These are phyloP conservation scores for Chionoecetes opilio DNA, from an alignment of 1,140 invertebrate genomes.

Conservation along the genomic window DNA sequence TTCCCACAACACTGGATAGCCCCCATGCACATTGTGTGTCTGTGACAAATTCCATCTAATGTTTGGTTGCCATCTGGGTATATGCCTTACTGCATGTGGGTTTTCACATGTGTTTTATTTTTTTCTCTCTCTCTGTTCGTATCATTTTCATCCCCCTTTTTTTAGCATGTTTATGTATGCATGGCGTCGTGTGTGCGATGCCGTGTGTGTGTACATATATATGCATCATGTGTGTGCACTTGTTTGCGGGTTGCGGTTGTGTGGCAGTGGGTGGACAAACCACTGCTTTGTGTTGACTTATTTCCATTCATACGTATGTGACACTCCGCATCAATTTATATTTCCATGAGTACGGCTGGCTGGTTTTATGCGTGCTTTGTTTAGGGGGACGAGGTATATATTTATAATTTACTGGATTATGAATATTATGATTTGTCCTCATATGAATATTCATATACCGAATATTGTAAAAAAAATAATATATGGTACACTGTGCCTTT, in stretches of 20 bases:
- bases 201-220: not conserved
- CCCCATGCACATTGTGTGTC: not conserved
- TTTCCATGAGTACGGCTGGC: no score
- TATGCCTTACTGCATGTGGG: not conserved
- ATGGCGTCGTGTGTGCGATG: not conserved
- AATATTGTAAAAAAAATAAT: no score
- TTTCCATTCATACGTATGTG: not conserved
- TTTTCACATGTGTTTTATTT: not conserved
- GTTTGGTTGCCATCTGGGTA: not conserved
- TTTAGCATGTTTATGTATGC: not conserved
- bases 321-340: not conserved
- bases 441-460: no score
- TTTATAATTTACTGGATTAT: no score
- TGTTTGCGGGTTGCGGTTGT: not conserved
- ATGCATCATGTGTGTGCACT: not conserved
- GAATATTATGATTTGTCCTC: no score
- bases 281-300: not conserved
- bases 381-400: no score
- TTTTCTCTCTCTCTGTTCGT: not conserved
- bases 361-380: no score
- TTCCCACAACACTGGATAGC: not conserved
- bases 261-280: not conserved
- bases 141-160: slow-evolving; percentile 4
- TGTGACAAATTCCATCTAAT: no score
- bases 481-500: no score